These are phyloP conservation scores for Thrips palmi DNA, from an alignment of 1,140 invertebrate species.

Conservation along the genomic window DNA sequence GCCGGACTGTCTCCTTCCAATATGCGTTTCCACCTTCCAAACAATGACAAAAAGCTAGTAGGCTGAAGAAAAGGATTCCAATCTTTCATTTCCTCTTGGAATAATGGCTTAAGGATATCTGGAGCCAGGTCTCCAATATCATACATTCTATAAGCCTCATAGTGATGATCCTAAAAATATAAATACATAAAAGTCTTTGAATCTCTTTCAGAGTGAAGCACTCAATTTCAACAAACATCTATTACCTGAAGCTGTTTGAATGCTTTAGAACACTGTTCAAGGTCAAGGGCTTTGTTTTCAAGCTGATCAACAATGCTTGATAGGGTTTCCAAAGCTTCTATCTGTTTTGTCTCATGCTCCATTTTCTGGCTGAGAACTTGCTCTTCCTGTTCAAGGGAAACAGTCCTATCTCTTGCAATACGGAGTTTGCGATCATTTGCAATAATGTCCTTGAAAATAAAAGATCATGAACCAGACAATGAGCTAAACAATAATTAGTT, in stretches of 20 bases:
- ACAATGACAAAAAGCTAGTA: constrained; percentile 37
- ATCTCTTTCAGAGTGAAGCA: background rate
- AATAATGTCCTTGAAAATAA: constrained; percentile 55
- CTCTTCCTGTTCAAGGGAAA: constrained; percentile 62
- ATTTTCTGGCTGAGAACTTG: constrained; percentile 48
- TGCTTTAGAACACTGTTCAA: constrained; percentile 50
- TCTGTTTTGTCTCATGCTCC: constrained; percentile 50
- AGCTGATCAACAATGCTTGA: constrained; percentile 48
- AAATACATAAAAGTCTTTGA: constrained; percentile 1
- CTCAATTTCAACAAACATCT: constrained; percentile 15
- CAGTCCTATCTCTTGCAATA: constrained; percentile 54
- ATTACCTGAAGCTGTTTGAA: constrained; percentile 54
- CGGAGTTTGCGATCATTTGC: constrained; percentile 63
- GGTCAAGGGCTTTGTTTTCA: constrained; percentile 32
- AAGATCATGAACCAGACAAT: constrained; percentile 10
- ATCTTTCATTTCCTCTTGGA: constrained; percentile 42
- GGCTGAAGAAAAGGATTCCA: constrained; percentile 60
- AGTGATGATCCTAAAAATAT: constrained; percentile 28
- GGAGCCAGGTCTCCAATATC: constrained; percentile 43
- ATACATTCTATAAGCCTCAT: constrained; percentile 41
- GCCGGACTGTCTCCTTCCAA: constrained; percentile 29
- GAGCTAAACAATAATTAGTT: constrained; percentile 2
- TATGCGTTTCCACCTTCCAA: constrained; percentile 52
- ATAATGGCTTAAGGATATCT: constrained; percentile 38
- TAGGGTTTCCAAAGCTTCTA: constrained; percentile 52